Base-by-base conservation (phyloP, 2,113 vertebrate species). In the Macrotis lagotis region DNA sequence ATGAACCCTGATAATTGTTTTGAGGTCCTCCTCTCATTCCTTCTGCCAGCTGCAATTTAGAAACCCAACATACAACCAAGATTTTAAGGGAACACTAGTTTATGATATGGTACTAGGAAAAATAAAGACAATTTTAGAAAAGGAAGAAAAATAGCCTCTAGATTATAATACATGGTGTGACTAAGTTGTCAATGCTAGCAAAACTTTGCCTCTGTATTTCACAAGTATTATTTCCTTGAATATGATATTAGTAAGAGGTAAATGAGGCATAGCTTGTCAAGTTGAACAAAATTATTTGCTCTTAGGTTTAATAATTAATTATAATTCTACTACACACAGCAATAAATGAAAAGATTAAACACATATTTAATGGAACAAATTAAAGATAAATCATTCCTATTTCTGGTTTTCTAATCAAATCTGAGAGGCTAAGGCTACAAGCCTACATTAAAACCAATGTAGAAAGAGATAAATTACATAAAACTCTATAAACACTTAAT, bases 271-370 rank as follows among this genome's bases (percentile, higher is more conserved):
- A 93, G 0, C 16, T 28, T 93, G 3, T 0, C 51, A 50, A 89
- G 91, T 93, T 26, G 53, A 96, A 93, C 50, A 90, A 48, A 51
- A 95, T 96, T 90, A 28, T 90, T 94, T 88, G 52, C 94, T 50
- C 92, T 96, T 94, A 97, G 47, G 94, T 94, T 88, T 10, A 96
- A 92, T 94, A 94, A 97, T 94, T 90, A 95, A 74, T 93, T 94
- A 50, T 22, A 28, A 89, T 52, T 97, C 55, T 91, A 90, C 94
- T 97, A 96, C 90, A 91, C 52, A 96, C 91, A 91, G 55, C 51
- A 95, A 92, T 96, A 96, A 97, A 91, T 96, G 88, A 90, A 92
- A 91, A 96, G 94, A 92, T 52, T 95, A 95, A 97, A 95, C 53
- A 89, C n/a, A 91, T 47, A 94, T 55, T 95, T 95, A 95, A 95